A percentile compares a stretch with the other conserved stretches of the same genome.
Evolutionary conservation across 92 coral and sea anemone genomes (phyloP).

Genomic region (Epizoanthus rinbou): DNA sequence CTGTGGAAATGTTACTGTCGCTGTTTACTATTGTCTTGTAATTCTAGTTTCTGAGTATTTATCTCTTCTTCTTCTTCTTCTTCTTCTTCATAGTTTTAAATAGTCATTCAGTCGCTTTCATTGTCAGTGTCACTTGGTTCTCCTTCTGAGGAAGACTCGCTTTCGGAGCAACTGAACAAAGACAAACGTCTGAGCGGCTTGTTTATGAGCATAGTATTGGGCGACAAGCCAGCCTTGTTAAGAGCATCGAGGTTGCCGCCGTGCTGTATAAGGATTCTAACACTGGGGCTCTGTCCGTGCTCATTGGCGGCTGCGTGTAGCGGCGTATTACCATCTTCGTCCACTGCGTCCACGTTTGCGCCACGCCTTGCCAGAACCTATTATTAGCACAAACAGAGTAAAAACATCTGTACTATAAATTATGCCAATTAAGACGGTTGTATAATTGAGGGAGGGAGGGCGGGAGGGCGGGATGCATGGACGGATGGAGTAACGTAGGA

Average conservation of each 20-base stretch:
- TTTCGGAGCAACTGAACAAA: constrained; percentile 23
- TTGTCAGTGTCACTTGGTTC: constrained; percentile 21
- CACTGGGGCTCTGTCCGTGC: constrained; percentile 11
- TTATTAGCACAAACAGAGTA: too few relatives aligned
- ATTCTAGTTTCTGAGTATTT: too few relatives aligned
- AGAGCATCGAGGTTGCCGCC: constrained; percentile 16
- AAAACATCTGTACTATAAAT: background rate
- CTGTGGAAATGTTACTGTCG: too few relatives aligned
- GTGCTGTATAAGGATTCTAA: constrained; percentile 16
- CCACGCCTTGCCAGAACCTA: constrained; percentile 19
- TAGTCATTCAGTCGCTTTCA: background rate
- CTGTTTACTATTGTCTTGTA: too few relatives aligned
- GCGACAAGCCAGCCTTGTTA: constrained; percentile 19
- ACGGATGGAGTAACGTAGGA: too few relatives aligned
- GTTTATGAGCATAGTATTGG: background rate
- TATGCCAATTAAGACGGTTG: background rate
- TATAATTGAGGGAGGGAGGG: background rate
- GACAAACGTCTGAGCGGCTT: constrained; percentile 7
- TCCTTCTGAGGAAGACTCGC: constrained; percentile 31
- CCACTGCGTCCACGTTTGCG: constrained; percentile 24
- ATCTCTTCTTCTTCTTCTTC: background rate
- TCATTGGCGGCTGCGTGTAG: constrained; percentile 28
- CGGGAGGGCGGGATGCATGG: too few relatives aligned
- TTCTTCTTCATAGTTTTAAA: background rate
- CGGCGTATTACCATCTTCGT: constrained; percentile 25